Evolutionary conservation across 92 coral and sea anemone species (phyloP), one percentile per base, ranked within the genome.

Genomic region (Heteractis magnifica): DNA sequence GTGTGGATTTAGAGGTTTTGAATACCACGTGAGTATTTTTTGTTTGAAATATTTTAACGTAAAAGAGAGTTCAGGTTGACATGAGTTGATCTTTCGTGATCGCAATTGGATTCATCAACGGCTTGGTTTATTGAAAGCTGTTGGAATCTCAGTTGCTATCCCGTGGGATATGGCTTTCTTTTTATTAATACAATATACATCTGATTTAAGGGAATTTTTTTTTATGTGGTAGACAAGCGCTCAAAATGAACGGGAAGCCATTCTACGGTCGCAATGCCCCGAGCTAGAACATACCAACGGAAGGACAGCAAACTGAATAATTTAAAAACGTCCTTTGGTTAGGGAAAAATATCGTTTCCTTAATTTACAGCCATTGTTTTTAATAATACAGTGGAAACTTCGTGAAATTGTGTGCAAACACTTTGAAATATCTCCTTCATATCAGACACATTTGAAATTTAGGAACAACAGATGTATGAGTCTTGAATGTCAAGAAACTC

Each of bases 271-370:
- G 76, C 60, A 44, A 50, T 64, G 81, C 23, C 23, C 50, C 14
- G 79, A 34, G 51, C 64, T 78, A 82, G 21, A 56, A 51, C 73
- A 82, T 82, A 65, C 85, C 72, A 18, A 55, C 18, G 59, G 41
- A 56, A 56, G 83, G 18, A 48, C 79, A 51, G 87, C 76, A 62
- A 58, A 51, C 11, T 84, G 72, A 64, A 84, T 84, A 76, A 84
- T 84, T 84, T 60, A 84, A 62, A 75, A 77, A 72, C 87, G 78
- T 26, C 77, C 60, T 14, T 75, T 84, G 70, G 76, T 23, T 0
- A 9, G 26, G 18, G 10, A 23, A 81, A 51, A 15, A 65, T 41
- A 60, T 80, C 51, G 14, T 8, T 21, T 3, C 5, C 75, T 62
- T 18, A 8, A 62, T 0, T 23, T 62, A 4, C 23, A 16, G 7